A percentile compares a stretch with the other conserved stretches of the same genome.
Evolutionary conservation across 2,797 vertebrate species (phyloP).

Genomic region (Eospalax fontanierii): DNA sequence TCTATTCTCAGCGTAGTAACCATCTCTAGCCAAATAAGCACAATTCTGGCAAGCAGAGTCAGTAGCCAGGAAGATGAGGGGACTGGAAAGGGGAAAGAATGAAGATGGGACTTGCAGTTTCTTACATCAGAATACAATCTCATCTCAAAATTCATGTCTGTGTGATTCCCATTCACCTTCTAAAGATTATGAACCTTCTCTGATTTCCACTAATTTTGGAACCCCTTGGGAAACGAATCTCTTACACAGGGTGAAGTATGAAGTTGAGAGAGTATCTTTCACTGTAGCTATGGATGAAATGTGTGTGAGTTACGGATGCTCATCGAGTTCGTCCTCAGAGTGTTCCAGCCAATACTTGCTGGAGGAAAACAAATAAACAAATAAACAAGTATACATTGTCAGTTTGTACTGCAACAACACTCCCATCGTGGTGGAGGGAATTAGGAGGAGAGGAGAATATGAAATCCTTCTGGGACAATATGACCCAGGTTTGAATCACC

Average conservation of each 20-base stretch:
- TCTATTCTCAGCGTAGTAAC: neutral
- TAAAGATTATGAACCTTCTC: neutral
- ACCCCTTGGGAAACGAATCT: neutral
- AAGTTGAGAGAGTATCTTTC: neutral
- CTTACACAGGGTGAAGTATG: neutral
- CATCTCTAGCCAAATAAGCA: neutral
- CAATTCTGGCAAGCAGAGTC: neutral
- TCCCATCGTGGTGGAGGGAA: neutral
- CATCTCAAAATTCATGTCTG: neutral
- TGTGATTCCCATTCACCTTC: neutral
- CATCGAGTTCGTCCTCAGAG: neutral
- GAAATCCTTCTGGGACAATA: neutral
- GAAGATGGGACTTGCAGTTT: accelerated
- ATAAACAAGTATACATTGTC: neutral
- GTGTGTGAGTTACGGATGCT: neutral
- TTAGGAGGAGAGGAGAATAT: too few relatives aligned
- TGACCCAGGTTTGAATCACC: neutral
- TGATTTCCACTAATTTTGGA: neutral
- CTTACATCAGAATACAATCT: neutral
- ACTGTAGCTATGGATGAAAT: neutral
- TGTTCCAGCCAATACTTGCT: neutral
- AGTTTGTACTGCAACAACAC: neutral
- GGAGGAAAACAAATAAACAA: neutral
- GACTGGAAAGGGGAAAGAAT: neutral
- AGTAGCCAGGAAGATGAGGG: neutral